Conservation (phyloP, 2,888 invertebrate genomes). For the Sphecodes monilicornis region DNA sequence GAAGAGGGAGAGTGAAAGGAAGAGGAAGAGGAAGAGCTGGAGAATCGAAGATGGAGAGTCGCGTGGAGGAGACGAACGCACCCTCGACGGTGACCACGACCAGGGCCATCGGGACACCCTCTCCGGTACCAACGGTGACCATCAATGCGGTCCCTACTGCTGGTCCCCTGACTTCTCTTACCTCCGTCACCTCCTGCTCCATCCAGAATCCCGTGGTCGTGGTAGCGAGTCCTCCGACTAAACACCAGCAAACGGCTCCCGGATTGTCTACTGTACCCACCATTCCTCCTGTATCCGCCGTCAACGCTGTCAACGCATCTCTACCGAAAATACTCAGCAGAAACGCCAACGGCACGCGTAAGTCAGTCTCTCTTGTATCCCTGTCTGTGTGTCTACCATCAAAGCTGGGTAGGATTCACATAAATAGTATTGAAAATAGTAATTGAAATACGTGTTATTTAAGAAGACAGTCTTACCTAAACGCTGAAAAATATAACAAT, state of each 20-base stretch:
- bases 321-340: slow-evolving; percentile 81
- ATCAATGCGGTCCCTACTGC: slow-evolving; percentile 67
- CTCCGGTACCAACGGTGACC: slow-evolving; percentile 74
- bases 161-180: slow-evolving; percentile 38
- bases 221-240: slow-evolving; percentile 73
- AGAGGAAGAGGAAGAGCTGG: slow-evolving; percentile 28
- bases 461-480: too few relatives aligned
- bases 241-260: slow-evolving; percentile 61
- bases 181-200: slow-evolving; percentile 57
- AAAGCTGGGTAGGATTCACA: too few relatives aligned
- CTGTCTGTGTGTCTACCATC: too few relatives aligned
- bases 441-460: too few relatives aligned
- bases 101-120: slow-evolving; percentile 64
- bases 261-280: slow-evolving; percentile 57
- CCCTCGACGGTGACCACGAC: slow-evolving; percentile 61
- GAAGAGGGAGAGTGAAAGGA: not conserved
- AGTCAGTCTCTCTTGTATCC: slow-evolving; percentile 74
- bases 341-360: slow-evolving; percentile 83
- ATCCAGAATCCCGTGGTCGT: slow-evolving; percentile 74
- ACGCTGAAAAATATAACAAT: too few relatives aligned
- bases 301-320: slow-evolving; percentile 46
- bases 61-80: slow-evolving; percentile 68
- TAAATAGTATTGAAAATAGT: too few relatives aligned
- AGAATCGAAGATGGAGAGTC: slow-evolving; percentile 73
- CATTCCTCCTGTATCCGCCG: slow-evolving; percentile 56